A percentile compares a stretch with the other conserved stretches of the same genome.
These are phyloP conservation scores for Coelinius sp. DNA, from an alignment of 2,888 invertebrate genomes.

Conservation along the genomic window DNA sequence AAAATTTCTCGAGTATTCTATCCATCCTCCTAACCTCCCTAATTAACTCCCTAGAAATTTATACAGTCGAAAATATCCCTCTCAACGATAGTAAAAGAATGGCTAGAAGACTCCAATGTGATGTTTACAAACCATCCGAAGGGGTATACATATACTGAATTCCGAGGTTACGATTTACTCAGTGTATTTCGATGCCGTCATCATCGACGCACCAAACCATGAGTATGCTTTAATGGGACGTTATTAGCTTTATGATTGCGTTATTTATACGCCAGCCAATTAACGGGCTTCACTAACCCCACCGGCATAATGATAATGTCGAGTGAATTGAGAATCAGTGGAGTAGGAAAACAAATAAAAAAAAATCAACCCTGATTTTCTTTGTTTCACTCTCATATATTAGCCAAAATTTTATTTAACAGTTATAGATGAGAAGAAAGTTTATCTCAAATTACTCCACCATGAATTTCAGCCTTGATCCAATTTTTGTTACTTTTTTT, in stretches of 20 bases:
- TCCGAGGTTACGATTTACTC: slow-evolving; percentile 19
- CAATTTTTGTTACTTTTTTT: slow-evolving; percentile 21
- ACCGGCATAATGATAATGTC: slow-evolving; percentile 35
- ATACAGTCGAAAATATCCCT: background rate
- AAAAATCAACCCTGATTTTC: background rate
- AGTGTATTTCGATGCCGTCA: slow-evolving; percentile 19
- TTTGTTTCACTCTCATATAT: background rate
- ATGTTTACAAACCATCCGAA: slow-evolving; percentile 11
- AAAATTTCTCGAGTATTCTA: too few relatives aligned
- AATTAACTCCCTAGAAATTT: slow-evolving; percentile 4
- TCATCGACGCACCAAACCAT: slow-evolving; percentile 13
- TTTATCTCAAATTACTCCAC: background rate
- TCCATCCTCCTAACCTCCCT: background rate
- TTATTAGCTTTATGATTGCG: slow-evolving; percentile 60
- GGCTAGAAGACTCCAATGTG: background rate
- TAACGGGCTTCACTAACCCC: slow-evolving; percentile 54
- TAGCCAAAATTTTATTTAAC: background rate
- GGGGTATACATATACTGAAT: slow-evolving; percentile 8
- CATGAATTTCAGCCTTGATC: slow-evolving; percentile 21
- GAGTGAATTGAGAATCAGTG: background rate
- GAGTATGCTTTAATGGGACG: slow-evolving; percentile 53
- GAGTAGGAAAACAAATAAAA: background rate
- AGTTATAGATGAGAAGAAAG: background rate
- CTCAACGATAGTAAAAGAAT: slow-evolving; percentile 7
- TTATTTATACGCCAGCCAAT: slow-evolving; percentile 57